These are phyloP conservation scores for Neoniphon sammara DNA, from an alignment of 2,797 vertebrate genomes.

Conservation along the genomic window DNA sequence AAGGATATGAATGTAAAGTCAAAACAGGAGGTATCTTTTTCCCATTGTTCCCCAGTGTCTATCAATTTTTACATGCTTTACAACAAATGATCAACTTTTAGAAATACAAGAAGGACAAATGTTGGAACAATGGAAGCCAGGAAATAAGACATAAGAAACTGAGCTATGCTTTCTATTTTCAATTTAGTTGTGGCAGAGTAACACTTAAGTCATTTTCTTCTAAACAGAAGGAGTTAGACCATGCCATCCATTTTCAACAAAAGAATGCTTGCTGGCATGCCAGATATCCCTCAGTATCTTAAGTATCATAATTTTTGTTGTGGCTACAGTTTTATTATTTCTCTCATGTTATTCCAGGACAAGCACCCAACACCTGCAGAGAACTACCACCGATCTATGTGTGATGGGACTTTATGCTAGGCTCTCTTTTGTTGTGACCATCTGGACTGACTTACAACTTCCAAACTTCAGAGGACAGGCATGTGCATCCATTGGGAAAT, in stretches of 20 bases:
- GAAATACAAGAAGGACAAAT: background rate
- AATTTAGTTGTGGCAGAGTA: background rate
- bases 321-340: slow-evolving; percentile 19
- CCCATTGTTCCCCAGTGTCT: background rate
- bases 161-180: background rate
- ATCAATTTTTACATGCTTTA: background rate
- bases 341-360: slow-evolving; percentile 35
- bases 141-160: background rate
- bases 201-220: background rate
- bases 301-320: background rate
- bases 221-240: too few species aligned
- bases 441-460: slow-evolving; percentile 89
- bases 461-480: slow-evolving; percentile 98
- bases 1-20: background rate
- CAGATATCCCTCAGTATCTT: slow-evolving; percentile 3
- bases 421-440: slow-evolving; percentile 35
- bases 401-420: slow-evolving; percentile 32
- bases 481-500: slow-evolving; percentile 98
- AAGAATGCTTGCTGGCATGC: slow-evolving; percentile 9
- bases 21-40: background rate
- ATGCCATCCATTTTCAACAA: background rate
- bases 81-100: background rate
- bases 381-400: slow-evolving; percentile 33
- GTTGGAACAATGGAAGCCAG: background rate
- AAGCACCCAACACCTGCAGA: slow-evolving; percentile 26